Percentiles rank a stretch among this genome's conserved stretches.
Evolutionary conservation across 2,888 invertebrate genomes (phyloP).

Genomic region (Danaus chrysippus): DNA sequence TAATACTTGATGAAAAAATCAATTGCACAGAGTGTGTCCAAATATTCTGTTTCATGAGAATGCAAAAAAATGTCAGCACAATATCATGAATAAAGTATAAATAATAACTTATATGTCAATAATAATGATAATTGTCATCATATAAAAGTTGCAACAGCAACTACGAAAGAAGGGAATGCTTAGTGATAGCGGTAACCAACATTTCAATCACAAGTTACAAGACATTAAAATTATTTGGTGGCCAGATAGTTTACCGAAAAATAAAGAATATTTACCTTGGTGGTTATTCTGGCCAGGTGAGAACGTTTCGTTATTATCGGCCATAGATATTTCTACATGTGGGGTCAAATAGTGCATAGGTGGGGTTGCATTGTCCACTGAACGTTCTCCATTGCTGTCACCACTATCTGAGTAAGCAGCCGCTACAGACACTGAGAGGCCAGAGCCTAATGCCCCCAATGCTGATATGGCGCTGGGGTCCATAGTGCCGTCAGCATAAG

Average conservation of each 20-base stretch:
- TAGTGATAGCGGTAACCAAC: too few species aligned
- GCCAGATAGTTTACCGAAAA: neutral
- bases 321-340: slow-evolving; percentile 94
- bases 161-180: too few species aligned
- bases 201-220: too few species aligned
- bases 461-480: slow-evolving; percentile 74
- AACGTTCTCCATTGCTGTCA: slow-evolving; percentile 88
- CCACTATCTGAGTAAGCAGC: slow-evolving; percentile 92
- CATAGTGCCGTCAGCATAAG: slow-evolving; percentile 77
- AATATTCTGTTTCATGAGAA: too few species aligned
- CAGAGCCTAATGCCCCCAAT: slow-evolving; percentile 79
- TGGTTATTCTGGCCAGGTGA: slow-evolving; percentile 76
- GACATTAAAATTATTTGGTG: too few species aligned
- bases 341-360: slow-evolving; percentile 95
- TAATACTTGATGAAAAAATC: too few species aligned
- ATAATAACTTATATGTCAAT: too few species aligned
- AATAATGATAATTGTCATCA: too few species aligned
- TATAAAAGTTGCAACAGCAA: too few species aligned
- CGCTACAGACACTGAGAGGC: slow-evolving; percentile 82
- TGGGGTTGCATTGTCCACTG: slow-evolving; percentile 92
- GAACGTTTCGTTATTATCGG: slow-evolving; percentile 86
- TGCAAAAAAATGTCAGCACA: too few species aligned
- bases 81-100: too few species aligned
- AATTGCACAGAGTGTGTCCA: too few species aligned
- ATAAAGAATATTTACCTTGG: slow-evolving; percentile 41